Evolutionary conservation across 1,140 invertebrate genomes (phyloP).

Genomic region (Dryas iulia): DNA sequence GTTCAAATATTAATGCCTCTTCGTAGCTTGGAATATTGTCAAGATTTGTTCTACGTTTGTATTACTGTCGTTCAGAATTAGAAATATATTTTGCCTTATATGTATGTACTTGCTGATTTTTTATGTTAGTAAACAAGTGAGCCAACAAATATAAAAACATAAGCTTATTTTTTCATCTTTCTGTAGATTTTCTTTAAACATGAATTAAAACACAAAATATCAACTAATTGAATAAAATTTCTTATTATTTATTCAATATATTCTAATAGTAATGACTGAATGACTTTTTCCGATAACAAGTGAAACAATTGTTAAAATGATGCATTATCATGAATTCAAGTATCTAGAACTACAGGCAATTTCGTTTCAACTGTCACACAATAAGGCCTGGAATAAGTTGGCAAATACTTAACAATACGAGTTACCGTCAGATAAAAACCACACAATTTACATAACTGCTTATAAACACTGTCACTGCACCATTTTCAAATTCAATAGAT

Average conservation of each 20-base stretch:
- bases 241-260: no score
- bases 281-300: background rate
- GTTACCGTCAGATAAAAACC: constrained; percentile 34
- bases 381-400: background rate
- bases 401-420: constrained; percentile 7
- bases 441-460: constrained; percentile 47
- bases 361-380: background rate
- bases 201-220: no score
- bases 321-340: background rate
- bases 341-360: background rate
- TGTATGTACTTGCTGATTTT: no score
- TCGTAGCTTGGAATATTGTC: constrained; percentile 31
- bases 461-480: constrained; percentile 18
- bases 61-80: no score
- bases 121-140: no score
- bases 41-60: constrained; percentile 11
- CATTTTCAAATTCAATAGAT: background rate
- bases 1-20: constrained; percentile 4
- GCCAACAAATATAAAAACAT: no score
- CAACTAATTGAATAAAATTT: no score
- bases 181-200: no score
- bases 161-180: no score
- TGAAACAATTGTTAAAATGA: background rate
- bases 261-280: no score
- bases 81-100: no score